Evolutionary conservation across 2,888 invertebrate species (phyloP).

Genomic region (Parnassius mnemosyne): DNA sequence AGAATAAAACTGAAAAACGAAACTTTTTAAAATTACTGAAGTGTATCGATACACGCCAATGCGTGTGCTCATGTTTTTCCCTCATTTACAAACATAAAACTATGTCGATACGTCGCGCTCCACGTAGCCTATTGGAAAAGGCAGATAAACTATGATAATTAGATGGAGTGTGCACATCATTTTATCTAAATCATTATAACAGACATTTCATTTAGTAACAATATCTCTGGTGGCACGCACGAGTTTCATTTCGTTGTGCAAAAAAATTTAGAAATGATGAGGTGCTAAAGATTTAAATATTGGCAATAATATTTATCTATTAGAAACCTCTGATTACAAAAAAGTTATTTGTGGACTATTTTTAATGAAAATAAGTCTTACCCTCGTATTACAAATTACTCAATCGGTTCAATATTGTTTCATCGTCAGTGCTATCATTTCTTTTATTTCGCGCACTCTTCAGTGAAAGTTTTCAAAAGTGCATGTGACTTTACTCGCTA

Average conservation of each 20-base stretch:
- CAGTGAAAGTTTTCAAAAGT: constrained; percentile 37
- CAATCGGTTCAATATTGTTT: constrained; percentile 21
- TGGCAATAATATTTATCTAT: constrained; percentile 61
- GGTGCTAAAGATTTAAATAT: constrained; percentile 68
- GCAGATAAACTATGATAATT: constrained; percentile 77
- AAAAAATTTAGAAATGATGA: constrained; percentile 35
- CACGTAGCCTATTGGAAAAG: constrained; percentile 74
- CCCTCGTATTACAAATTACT: constrained; percentile 1
- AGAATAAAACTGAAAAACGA: constrained; percentile 36
- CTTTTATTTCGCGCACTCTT: constrained; percentile 39
- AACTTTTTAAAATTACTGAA: constrained; percentile 71
- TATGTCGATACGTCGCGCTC: constrained; percentile 70
- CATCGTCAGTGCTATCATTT: constrained; percentile 32
- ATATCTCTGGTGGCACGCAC: constrained; percentile 49
- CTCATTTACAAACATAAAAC: constrained; percentile 60
- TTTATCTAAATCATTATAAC: constrained; percentile 46
- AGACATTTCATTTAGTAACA: constrained; percentile 54
- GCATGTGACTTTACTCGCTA: constrained; percentile 32
- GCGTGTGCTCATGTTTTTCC: constrained; percentile 62
- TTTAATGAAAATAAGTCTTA: constrained; percentile 65
- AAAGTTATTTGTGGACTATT: constrained; percentile 58
- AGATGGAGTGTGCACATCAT: constrained; percentile 61
- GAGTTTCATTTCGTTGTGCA: constrained; percentile 23
- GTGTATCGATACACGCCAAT: constrained; percentile 61
- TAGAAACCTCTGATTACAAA: constrained; percentile 48